These are phyloP conservation scores for Labroides dimidiatus DNA, from an alignment of 2,797 vertebrate genomes.

Conservation along the genomic window DNA sequence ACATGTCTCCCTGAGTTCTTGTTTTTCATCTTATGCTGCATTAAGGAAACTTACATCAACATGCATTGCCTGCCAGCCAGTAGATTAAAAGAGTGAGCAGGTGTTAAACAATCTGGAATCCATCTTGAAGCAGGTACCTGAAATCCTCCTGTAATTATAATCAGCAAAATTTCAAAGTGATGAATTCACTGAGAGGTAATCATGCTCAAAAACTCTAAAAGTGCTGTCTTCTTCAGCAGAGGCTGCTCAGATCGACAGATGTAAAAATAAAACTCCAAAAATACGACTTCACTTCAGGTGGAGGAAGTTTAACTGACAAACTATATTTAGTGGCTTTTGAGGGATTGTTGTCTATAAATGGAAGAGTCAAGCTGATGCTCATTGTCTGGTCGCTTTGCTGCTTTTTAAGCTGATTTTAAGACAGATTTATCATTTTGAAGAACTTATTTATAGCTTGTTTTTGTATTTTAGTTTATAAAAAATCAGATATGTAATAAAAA, in stretches of 20 bases:
- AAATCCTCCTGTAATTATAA: conserved; percentile 11
- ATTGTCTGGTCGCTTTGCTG: neutral
- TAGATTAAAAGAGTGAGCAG: neutral
- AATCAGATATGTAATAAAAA: no score
- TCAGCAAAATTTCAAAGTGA: conserved; percentile 9
- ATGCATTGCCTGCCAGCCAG: neutral
- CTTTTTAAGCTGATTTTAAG: neutral
- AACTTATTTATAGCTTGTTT: no score
- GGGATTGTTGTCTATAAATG: neutral
- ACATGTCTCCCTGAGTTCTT: neutral
- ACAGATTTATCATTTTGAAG: no score
- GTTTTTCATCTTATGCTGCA: no score
- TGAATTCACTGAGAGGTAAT: conserved; percentile 10
- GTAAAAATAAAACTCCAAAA: neutral
- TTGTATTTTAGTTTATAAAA: no score
- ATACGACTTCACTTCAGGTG: conserved; percentile 1
- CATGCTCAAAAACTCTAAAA: neutral
- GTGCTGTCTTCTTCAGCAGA: neutral
- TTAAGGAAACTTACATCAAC: no score
- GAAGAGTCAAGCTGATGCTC: neutral
- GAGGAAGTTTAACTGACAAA: conserved; percentile 1
- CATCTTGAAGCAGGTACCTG: conserved; percentile 5
- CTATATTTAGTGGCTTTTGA: conserved; percentile 4
- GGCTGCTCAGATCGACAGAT: neutral
- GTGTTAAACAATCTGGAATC: conserved; percentile 5